Percentiles rank a stretch among this genome's conserved stretches.
phyloP scores from a whole-genome alignment of 2,797 vertebrate genomes.

The Sarcoramphus papa region DNA sequence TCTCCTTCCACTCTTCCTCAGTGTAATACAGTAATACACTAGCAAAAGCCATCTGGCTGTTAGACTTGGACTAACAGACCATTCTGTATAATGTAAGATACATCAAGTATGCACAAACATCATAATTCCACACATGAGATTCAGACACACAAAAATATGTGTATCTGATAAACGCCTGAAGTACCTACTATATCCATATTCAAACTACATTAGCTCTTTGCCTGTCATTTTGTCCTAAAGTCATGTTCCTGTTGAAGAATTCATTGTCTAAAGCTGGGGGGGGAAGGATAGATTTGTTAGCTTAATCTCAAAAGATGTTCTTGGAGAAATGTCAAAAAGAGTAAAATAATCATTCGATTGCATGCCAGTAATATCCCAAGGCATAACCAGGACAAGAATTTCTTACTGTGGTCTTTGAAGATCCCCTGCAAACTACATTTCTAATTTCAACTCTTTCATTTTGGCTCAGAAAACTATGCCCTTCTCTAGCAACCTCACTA shows the following conservation, averaged over 20 bases:
- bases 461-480: neutral
- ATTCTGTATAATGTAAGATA: neutral
- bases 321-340: neutral
- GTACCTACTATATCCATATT: neutral
- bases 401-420: neutral
- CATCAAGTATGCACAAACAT: neutral
- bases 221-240: neutral
- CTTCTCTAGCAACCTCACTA: neutral
- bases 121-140: neutral
- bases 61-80: neutral
- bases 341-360: neutral
- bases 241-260: neutral
- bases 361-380: conserved; percentile 1
- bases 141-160: neutral
- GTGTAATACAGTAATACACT: neutral
- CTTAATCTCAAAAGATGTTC: neutral
- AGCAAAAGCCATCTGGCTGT: neutral
- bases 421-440: neutral
- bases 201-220: neutral
- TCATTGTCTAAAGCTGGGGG: neutral
- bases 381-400: neutral
- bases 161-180: neutral
- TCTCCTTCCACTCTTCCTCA: neutral
- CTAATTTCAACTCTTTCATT: neutral
- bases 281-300: neutral